A percentile compares a stretch with the other conserved stretches of the same genome.
phyloP scores from a whole-genome alignment of 2,797 vertebrate species.

The Eulemur coronatus region DNA sequence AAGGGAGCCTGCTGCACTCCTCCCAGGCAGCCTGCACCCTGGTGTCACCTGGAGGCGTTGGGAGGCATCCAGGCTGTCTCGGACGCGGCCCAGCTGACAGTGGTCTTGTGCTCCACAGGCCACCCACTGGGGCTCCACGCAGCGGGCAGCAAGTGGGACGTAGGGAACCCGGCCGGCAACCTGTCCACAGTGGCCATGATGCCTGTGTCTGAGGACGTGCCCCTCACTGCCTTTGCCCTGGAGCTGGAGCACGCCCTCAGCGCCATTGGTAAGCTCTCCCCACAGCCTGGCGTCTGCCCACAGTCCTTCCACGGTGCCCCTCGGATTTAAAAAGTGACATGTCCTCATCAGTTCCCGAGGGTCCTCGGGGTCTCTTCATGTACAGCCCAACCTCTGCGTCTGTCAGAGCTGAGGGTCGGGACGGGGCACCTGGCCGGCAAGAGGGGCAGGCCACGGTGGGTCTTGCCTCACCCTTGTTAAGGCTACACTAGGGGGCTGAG shows the following conservation, averaged over 20 bases:
- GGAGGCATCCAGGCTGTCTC: fast-evolving
- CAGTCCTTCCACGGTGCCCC: not conserved
- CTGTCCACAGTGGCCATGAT: slow-evolving; percentile 94
- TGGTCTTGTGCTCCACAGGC: slow-evolving; percentile 80
- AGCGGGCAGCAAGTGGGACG: slow-evolving; percentile 91
- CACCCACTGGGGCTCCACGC: slow-evolving; percentile 87
- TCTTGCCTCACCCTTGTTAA: no score
- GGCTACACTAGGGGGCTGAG: not conserved
- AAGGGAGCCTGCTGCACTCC: not conserved
- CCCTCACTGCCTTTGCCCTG: slow-evolving; percentile 93
- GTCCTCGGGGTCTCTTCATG: not conserved
- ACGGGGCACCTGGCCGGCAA: no score
- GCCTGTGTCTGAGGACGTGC: slow-evolving; percentile 94
- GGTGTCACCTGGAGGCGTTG: not conserved
- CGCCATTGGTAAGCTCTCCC: slow-evolving; percentile 88
- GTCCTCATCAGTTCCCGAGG: not conserved
- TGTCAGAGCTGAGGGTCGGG: not conserved
- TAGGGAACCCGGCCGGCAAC: slow-evolving; percentile 91
- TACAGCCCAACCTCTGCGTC: not conserved
- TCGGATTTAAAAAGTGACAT: not conserved
- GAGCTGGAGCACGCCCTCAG: slow-evolving; percentile 94
- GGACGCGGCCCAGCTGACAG: fast-evolving
- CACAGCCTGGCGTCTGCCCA: not conserved
- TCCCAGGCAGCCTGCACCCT: not conserved
- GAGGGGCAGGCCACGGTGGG: no score